Evolutionary conservation across 2,797 vertebrate genomes (phyloP).

Genomic region (Manis javanica): DNA sequence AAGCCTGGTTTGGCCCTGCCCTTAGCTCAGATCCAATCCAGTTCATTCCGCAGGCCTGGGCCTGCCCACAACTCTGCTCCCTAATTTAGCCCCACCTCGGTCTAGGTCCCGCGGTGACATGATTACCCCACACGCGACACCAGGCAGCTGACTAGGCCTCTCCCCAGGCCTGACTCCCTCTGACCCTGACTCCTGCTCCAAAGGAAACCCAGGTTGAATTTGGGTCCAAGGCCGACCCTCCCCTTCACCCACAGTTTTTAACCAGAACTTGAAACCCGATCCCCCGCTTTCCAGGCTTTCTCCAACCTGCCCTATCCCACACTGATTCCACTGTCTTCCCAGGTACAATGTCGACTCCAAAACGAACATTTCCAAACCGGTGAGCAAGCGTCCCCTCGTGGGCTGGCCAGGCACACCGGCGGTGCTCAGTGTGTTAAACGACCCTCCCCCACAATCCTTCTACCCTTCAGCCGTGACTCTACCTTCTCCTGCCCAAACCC

Average conservation of each 20-base stretch:
- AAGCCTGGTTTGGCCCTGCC: background rate
- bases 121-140: background rate
- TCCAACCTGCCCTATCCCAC: background rate
- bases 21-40: background rate
- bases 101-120: background rate
- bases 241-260: background rate
- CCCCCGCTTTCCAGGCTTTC: background rate
- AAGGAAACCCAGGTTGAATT: background rate
- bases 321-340: constrained; percentile 62
- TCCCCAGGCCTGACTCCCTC: background rate
- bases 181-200: background rate
- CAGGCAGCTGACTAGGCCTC: background rate
- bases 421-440: background rate
- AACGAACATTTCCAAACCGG: constrained; percentile 96
- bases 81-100: background rate
- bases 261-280: background rate
- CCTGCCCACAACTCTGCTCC: background rate
- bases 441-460: background rate
- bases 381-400: constrained; percentile 84
- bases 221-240: background rate
- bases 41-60: background rate
- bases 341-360: constrained; percentile 98
- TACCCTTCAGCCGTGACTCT: background rate
- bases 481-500: background rate
- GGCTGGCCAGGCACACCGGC: background rate